Conservation (phyloP, 2,113 vertebrate genomes). For the Theristicus caerulescens region DNA sequence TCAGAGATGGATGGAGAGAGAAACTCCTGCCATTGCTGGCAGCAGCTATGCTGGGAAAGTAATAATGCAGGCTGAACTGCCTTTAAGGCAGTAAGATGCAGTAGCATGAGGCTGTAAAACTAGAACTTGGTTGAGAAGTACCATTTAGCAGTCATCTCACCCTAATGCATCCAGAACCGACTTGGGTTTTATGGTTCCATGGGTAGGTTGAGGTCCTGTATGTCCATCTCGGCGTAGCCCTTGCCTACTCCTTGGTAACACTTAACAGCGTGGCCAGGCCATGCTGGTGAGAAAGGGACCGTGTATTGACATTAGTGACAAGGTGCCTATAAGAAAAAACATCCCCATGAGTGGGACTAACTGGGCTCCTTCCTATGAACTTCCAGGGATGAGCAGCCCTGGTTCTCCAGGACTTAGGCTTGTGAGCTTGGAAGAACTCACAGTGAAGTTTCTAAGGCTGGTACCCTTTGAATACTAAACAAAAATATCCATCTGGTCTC, state of each 20-base stretch:
- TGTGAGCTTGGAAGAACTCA: background rate
- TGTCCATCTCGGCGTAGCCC: background rate
- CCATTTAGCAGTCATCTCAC: background rate
- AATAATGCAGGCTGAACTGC: background rate
- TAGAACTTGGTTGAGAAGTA: background rate
- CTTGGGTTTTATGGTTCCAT: background rate
- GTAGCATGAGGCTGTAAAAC: background rate
- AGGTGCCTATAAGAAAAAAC: background rate
- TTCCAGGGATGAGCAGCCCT: background rate
- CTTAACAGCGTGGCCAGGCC: background rate
- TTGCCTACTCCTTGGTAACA: background rate
- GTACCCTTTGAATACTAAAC: background rate
- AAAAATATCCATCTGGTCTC: background rate
- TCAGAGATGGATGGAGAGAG: background rate
- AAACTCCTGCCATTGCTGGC: background rate
- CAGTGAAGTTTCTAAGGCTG: background rate
- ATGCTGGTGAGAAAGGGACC: background rate
- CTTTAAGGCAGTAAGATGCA: background rate
- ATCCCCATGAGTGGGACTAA: background rate
- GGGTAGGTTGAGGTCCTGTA: background rate
- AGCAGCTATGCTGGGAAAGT: background rate
- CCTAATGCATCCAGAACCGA: background rate
- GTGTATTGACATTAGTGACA: background rate
- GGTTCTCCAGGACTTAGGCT: background rate
- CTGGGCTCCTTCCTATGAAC: background rate